Percentiles rank a stretch among this genome's conserved stretches.
These are phyloP conservation scores for Cistogaster globosa DNA, from an alignment of 2,888 invertebrate species.

Conservation along the genomic window DNA sequence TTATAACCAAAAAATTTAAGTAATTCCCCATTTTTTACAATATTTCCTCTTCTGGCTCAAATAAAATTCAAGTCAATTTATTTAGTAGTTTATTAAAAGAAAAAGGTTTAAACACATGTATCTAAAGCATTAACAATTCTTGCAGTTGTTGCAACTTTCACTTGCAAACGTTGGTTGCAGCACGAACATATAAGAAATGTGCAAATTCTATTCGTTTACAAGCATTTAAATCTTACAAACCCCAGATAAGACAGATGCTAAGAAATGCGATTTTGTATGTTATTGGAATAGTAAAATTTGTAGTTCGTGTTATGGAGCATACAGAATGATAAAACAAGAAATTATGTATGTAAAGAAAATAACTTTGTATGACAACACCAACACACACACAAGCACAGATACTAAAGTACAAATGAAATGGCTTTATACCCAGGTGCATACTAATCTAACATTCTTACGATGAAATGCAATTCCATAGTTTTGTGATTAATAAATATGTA, in stretches of 20 bases:
- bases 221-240: slow-evolving; percentile 30
- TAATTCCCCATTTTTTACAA: no score
- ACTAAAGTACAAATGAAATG: slow-evolving; percentile 8
- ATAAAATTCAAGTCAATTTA: no score
- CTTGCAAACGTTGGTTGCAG: not conserved
- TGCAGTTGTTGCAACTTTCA: slow-evolving; percentile 11
- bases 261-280: slow-evolving; percentile 41
- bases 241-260: slow-evolving; percentile 40
- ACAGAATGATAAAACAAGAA: not conserved
- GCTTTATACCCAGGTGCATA: slow-evolving; percentile 41
- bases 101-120: slow-evolving; percentile 30
- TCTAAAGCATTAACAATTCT: not conserved
- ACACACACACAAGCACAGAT: not conserved
- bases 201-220: slow-evolving; percentile 5
- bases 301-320: slow-evolving; percentile 36
- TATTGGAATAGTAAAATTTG: slow-evolving; percentile 48
- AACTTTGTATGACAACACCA: slow-evolving; percentile 24
- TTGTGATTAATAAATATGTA: no score
- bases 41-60: no score
- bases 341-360: slow-evolving; percentile 10
- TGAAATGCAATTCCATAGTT: no score
- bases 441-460: not conserved
- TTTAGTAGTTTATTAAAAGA: not conserved
- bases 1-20: no score
- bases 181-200: slow-evolving; percentile 7